These are phyloP conservation scores for Nasonia longicornis DNA, from an alignment of 1,140 invertebrate species.

Conservation along the genomic window DNA sequence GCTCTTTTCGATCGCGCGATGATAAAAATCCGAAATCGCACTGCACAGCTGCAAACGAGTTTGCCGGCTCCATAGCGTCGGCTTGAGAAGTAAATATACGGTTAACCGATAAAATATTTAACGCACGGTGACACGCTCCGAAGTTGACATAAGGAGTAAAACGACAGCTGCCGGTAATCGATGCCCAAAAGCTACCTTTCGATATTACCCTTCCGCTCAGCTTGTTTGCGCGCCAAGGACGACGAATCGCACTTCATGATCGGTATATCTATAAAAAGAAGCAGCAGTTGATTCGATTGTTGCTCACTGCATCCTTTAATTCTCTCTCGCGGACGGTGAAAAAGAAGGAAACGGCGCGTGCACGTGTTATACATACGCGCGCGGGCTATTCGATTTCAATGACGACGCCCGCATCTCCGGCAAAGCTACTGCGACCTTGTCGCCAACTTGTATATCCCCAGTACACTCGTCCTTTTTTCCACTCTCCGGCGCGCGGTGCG, in stretches of 20 bases:
- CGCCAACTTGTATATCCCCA: not conserved
- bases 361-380: conserved; percentile 1
- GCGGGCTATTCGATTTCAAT: conserved; percentile 1
- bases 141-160: not conserved
- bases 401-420: not conserved
- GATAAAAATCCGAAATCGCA: not conserved
- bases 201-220: conserved; percentile 7
- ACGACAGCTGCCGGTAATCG: conserved; percentile 11
- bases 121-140: not conserved
- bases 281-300: not conserved
- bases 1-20: not conserved
- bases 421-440: conserved; percentile 10
- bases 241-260: not conserved
- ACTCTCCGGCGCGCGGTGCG: not conserved
- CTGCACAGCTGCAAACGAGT: not conserved
- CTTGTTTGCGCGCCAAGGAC: not conserved
- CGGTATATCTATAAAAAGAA: not conserved
- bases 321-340: not conserved
- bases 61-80: not conserved
- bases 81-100: too few relatives aligned
- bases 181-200: conserved; percentile 9
- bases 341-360: not conserved
- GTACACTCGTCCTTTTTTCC: not conserved
- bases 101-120: not conserved
- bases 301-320: not conserved